Conservation (phyloP, 2,888 invertebrate genomes). For the Trypoxylon attenuatum region DNA sequence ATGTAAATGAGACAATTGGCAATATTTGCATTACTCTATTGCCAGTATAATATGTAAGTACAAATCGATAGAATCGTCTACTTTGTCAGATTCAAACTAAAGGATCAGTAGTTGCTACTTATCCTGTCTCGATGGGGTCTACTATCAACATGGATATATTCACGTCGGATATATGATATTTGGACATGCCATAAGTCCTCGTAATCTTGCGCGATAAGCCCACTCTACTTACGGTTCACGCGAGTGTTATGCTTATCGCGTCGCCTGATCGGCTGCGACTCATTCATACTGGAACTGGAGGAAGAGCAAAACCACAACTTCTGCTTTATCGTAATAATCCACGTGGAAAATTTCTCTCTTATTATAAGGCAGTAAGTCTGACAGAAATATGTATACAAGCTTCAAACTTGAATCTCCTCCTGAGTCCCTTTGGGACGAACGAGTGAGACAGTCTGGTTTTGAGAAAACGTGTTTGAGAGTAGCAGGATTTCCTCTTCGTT, state of each 20-base stretch:
- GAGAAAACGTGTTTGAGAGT: slow-evolving; percentile 16
- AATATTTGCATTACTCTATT: neutral
- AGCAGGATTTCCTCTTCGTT: slow-evolving; percentile 4
- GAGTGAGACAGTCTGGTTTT: neutral
- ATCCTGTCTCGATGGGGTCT: neutral
- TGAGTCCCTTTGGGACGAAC: neutral
- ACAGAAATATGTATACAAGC: too few species aligned
- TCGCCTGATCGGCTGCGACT: neutral
- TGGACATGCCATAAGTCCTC: slow-evolving; percentile 1
- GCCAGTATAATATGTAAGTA: neutral
- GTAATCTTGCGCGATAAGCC: slow-evolving; percentile 17
- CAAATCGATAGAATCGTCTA: too few species aligned
- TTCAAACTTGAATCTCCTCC: neutral
- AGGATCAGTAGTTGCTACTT: slow-evolving; percentile 3
- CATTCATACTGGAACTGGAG: neutral
- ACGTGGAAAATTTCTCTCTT: too few species aligned
- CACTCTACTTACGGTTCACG: neutral
- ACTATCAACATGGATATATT: slow-evolving; percentile 10
- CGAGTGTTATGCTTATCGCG: neutral
- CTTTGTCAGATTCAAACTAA: too few species aligned
- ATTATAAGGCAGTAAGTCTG: too few species aligned
- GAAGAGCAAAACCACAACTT: neutral
- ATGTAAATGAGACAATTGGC: too few species aligned
- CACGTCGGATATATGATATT: slow-evolving; percentile 3
- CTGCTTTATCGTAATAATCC: too few species aligned